These are phyloP conservation scores for Drosophila takahashii DNA, from an alignment of 1,140 invertebrate genomes.

Conservation along the genomic window DNA sequence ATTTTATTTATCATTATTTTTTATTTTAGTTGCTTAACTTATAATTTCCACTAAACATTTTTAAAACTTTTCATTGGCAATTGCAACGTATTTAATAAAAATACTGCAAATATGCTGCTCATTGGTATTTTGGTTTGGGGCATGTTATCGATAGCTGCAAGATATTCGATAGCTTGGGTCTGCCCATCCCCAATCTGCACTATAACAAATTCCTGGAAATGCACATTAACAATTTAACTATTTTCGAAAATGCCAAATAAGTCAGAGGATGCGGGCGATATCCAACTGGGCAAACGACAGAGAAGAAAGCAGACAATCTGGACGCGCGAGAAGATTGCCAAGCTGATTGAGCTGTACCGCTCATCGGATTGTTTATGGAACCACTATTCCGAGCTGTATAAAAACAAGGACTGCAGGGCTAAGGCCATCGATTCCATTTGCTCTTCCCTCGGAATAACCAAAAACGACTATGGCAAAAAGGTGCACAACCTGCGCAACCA, in stretches of 20 bases:
- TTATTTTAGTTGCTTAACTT: too few relatives aligned
- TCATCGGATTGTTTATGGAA: constrained; percentile 81
- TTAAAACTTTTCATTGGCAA: too few relatives aligned
- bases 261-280: not conserved
- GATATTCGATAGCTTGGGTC: not conserved
- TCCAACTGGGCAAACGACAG: constrained; percentile 10
- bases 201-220: constrained; percentile 1
- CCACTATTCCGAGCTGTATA: constrained; percentile 68
- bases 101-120: not conserved
- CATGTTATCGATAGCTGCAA: not conserved
- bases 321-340: constrained; percentile 73
- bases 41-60: too few relatives aligned
- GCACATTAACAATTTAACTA: not conserved
- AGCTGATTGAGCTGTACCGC: constrained; percentile 74
- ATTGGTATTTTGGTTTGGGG: not conserved
- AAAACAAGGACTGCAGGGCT: constrained; percentile 68
- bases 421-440: constrained; percentile 74
- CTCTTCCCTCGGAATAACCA: constrained; percentile 56
- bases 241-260: constrained; percentile 27
- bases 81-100: not conserved
- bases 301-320: constrained; percentile 64
- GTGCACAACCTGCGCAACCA: constrained; percentile 82
- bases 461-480: constrained; percentile 78
- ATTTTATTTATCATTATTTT: too few relatives aligned
- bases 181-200: constrained; percentile 1